Evolutionary conservation across 2,797 vertebrate genomes (phyloP), one percentile per base, ranked within the genome.

Genomic region (Nyctibius grandis): DNA sequence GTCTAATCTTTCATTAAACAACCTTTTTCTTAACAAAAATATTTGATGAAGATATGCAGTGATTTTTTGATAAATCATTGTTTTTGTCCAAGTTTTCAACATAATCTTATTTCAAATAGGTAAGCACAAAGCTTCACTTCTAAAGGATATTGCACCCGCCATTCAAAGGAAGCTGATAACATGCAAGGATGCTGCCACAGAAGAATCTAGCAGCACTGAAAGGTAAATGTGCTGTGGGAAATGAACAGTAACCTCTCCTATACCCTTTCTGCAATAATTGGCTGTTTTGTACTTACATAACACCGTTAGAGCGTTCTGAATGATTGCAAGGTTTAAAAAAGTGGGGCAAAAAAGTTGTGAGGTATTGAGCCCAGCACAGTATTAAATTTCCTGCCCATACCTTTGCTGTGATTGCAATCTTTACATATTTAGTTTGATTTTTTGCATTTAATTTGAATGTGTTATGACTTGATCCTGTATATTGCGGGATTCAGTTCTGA

Each of bases 91-190:
- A 22, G 51, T n/a, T 74, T 64, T 88, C 59, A 83, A 56, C 29
- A n/a, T 70, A 38, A 67, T 65, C 38, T 50, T 80, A 11, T 93
- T 93, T 91, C 40, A 82, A 98, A 97, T 67, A 88, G 99, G 98
- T 54, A 98, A 98, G 91, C 97, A 97, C 63, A 98, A 96, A 74
- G 36, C 69, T 88, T 96, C 95, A 0, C 95, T 97, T 59, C 50
- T 99, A 47, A 99, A 98, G 95, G 97, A 96, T 12, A 97, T 98
- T 19, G 98, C 98, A 57, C 57, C 97, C 42, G 97, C 97, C 5
- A 91, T 99, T 93, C 98, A 98, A 63, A 97, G 93, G 91, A 99
- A 97, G 76, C 96, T 99, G 51, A 89, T 98, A 69, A 95, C 84
- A 1, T 98, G 97, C 83, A 97, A 96, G n/a, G 96, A 97, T 11